Evolutionary conservation across 64 coral and sea anemone species (phyloP), one percentile per base, ranked within the genome.

Genomic region (Anthopleura sola): DNA sequence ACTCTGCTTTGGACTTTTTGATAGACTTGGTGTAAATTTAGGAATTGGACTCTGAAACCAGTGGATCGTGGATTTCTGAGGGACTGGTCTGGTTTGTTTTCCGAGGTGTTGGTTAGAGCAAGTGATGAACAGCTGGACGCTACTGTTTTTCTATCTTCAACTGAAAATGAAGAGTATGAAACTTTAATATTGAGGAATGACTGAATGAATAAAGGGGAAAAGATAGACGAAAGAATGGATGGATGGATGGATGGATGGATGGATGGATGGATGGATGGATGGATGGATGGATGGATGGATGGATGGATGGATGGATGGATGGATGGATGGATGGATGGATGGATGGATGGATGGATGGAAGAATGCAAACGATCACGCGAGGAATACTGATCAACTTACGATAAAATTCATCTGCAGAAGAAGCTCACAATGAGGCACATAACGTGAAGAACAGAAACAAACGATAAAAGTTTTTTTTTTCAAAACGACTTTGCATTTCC

Each of bases 1-100:
- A 97, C 90, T 75, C 94, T 91, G 80, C 94, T 97, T n/a, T 97
- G 94, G 17, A 92, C 94, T 75, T 97, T 97, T 49, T 92, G 85
- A n/a, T 97, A 97, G 20, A 90, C 90, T 60, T 95, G 84, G 26
- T 90, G 81, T 5, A 88, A 85, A 78, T 82, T 55, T 21, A 83
- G 44, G 51, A 83, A 83, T 19, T 83, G 82, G 46, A 83, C 82
- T 60, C 82, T 38, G 47, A 51, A 71, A 71, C 66, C 31, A 15
- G 10, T 71, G 66, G 66, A 34, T 71, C 66, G 66, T 71, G 66
- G 66, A 71, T 9, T 71, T 3, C 29, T 36, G 28, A 3, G 1
- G n/a, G 66, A 71, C 11, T 32, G 66, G 1, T 3, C 1, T 14
- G 29, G n/a, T 15, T 71, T 32, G 14, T 71, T 32, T 71, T 71